Conservation (phyloP, 2,797 vertebrate species). For the Pygocentrus nattereri region DNA sequence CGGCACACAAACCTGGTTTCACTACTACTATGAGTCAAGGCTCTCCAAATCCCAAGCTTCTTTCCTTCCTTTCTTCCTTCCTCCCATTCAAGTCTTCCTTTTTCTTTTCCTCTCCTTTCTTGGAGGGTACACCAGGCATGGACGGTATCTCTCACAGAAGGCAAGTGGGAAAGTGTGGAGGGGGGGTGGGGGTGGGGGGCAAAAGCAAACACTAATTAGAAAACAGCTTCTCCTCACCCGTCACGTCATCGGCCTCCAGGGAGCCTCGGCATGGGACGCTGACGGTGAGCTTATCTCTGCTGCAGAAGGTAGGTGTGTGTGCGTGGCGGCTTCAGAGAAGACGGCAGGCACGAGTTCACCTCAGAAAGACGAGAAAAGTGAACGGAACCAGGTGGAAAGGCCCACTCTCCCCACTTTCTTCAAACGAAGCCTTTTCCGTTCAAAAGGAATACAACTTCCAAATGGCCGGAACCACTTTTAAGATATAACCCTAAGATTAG, state of each 20-base stretch:
- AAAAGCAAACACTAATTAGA: constrained; percentile 24
- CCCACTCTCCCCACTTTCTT: background rate
- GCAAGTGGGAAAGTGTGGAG: constrained; percentile 40
- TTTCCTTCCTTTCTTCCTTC: constrained; percentile 9
- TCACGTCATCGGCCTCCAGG: constrained; percentile 26
- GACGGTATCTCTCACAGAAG: constrained; percentile 1
- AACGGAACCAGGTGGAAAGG: background rate
- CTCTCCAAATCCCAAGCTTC: background rate
- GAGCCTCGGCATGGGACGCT: constrained; percentile 17
- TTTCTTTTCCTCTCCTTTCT: background rate
- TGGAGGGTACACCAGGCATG: constrained; percentile 9
- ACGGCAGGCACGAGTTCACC: constrained; percentile 27
- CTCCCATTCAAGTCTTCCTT: background rate
- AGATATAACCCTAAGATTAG: background rate
- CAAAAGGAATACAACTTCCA: background rate
- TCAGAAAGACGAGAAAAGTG: constrained; percentile 26
- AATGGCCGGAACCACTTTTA: background rate
- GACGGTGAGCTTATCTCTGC: constrained; percentile 1
- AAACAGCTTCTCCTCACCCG: constrained; percentile 3
- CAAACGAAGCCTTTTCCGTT: background rate
- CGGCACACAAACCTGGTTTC: constrained; percentile 67
- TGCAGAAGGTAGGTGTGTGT: constrained; percentile 17
- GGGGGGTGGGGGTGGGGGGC: constrained; percentile 54
- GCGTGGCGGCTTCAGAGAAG: background rate
- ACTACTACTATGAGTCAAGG: constrained; percentile 7